These are phyloP conservation scores for Callimorpha dominula DNA, from an alignment of 2,888 invertebrate genomes.

Conservation along the genomic window DNA sequence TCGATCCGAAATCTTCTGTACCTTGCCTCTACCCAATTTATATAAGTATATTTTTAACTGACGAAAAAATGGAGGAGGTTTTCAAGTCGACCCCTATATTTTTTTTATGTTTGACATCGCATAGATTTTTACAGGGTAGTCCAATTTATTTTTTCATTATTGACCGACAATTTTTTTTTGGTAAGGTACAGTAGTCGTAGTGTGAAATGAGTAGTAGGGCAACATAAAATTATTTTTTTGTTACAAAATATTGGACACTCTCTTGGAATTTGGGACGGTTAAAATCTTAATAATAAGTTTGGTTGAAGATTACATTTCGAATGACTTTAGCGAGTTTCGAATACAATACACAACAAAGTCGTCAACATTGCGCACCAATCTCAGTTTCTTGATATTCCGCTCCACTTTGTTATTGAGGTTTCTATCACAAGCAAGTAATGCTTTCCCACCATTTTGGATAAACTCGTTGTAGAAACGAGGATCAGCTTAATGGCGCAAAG, in stretches of 20 bases:
- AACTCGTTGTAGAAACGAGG: neutral
- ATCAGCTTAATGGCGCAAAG: neutral
- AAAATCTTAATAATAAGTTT: neutral
- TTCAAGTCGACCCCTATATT: too few species aligned
- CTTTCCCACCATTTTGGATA: neutral
- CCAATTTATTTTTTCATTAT: too few species aligned
- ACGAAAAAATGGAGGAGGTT: too few species aligned
- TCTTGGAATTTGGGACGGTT: neutral
- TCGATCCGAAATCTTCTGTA: too few species aligned
- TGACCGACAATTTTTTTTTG: too few species aligned
- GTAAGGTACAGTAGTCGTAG: too few species aligned
- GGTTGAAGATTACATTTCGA: neutral
- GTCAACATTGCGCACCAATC: neutral
- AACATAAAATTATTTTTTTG: neutral
- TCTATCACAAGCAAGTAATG: neutral
- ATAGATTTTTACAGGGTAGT: too few species aligned
- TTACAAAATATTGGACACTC: neutral
- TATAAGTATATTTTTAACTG: too few species aligned
- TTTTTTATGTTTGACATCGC: too few species aligned
- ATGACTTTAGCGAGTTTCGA: constrained; percentile 23
- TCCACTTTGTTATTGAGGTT: neutral
- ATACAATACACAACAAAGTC: neutral
- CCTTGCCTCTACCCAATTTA: too few species aligned
- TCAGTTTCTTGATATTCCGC: neutral
- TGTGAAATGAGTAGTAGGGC: too few species aligned